These are phyloP conservation scores for Acanthaster planci DNA, from an alignment of 35 echinoderm and acorn worm species.

Conservation along the genomic window DNA sequence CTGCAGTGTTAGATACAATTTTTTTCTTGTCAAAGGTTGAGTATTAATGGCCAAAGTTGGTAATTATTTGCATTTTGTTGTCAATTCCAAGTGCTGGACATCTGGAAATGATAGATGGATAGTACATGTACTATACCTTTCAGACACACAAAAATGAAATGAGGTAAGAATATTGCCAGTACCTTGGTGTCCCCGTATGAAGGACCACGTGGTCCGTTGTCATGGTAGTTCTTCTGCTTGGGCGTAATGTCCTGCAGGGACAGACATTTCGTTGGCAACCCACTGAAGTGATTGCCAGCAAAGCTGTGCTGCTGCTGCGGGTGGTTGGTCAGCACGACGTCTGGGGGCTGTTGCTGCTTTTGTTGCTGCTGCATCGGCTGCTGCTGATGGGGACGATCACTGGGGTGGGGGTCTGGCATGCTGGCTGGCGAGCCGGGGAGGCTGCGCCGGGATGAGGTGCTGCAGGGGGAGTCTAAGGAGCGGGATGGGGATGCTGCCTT, in stretches of 20 bases:
- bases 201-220: not conserved
- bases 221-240: conserved; percentile 29
- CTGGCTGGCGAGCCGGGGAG: conserved; percentile 17
- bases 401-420: conserved; percentile 16
- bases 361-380: not conserved
- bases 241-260: conserved; percentile 45
- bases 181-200: conserved; percentile 14
- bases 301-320: conserved; percentile 8
- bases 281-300: conserved; percentile 25
- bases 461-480: conserved; percentile 21
- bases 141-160: too few species aligned
- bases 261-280: conserved; percentile 21
- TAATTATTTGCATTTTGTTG: too few species aligned
- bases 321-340: conserved; percentile 28
- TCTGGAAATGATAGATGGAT: too few species aligned
- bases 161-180: too few species aligned
- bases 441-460: conserved; percentile 38
- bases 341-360: not conserved
- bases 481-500: conserved; percentile 20
- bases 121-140: too few species aligned
- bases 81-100: too few species aligned
- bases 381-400: not conserved
- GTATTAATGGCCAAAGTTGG: too few species aligned
- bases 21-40: too few species aligned
- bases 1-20: too few species aligned